Evolutionary conservation across 2,888 invertebrate species (phyloP).

Genomic region (Panopea generosa): DNA sequence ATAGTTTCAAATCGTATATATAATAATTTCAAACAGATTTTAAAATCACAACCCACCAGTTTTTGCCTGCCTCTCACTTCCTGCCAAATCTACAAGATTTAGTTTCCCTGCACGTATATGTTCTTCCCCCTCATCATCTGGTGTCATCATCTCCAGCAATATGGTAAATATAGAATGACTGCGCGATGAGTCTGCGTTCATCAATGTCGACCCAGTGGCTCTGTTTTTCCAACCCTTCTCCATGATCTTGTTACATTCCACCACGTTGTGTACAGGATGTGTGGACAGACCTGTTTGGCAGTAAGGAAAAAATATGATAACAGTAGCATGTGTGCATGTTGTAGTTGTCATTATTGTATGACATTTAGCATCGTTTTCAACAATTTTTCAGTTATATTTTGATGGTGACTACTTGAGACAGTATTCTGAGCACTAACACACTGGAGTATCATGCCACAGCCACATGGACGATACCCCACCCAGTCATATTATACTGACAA

Average conservation of each 20-base stretch:
- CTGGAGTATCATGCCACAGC: no score
- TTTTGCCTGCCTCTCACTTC: slow-evolving; percentile 94
- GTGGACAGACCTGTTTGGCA: slow-evolving; percentile 88
- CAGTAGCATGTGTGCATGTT: no score
- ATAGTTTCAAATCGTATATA: no score
- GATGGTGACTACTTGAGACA: no score
- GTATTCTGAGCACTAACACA: no score
- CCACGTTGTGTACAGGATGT: slow-evolving; percentile 92
- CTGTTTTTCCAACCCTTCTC: slow-evolving; percentile 92
- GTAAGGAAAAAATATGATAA: not conserved
- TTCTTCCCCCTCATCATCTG: slow-evolving; percentile 86
- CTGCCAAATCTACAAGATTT: slow-evolving; percentile 95
- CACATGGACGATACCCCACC: no score
- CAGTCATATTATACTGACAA: no score
- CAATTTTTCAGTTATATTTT: no score
- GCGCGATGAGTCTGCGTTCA: slow-evolving; percentile 93
- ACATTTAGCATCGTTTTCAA: no score
- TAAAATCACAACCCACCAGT: slow-evolving; percentile 87
- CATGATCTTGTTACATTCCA: slow-evolving; percentile 91
- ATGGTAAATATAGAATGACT: slow-evolving; percentile 96
- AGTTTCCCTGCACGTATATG: slow-evolving; percentile 91
- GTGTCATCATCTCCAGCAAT: slow-evolving; percentile 92
- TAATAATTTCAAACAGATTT: no score
- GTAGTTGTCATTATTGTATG: no score
- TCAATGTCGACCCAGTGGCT: slow-evolving; percentile 93